Evolutionary conservation across 53 echinoderm and acorn worm genomes (phyloP), one percentile per base, ranked within the genome.

Genomic region (Astropecten irregularis): DNA sequence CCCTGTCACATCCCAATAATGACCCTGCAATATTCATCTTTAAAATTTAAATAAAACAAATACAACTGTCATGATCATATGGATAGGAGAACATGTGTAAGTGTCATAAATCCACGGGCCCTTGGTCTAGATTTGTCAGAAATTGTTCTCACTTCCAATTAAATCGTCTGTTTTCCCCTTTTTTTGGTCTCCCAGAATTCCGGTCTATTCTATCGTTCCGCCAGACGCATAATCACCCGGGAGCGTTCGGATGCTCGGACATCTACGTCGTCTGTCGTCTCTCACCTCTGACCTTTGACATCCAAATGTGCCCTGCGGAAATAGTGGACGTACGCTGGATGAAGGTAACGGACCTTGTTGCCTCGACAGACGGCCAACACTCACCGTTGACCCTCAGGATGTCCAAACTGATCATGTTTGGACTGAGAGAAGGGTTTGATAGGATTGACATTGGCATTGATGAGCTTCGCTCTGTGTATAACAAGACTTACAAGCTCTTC

Each of bases 261-360:
- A 94, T 96, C 88, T 96, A 96, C 67, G 91, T 96, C 6, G 90
- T 96, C 52, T 94, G 94, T 49, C 86, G 94, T 40, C 84, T 96
- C 18, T 69, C 83, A 66, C 96, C 96, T 15, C 15, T 94, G 85
- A 96, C 92, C 89, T 94, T 94, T 85, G 96, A 96, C 92, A 77
- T 96, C 60, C 89, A 82, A 31, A 84, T 94, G 9, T 96, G 96
- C 55, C 79, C 82, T 10, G 54, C 87, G 0, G 97, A 97, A 61
- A 67, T 97, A 37, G 71, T 81, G 16, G 93, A 94, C 38, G 97
- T 92, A 8, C 83, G 82, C 39, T 97, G 97, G 97, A 92, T 90
- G 49, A 83, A 85, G 10, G 86, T 97, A 18, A 65, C 89, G 0
- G 97, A 94, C 25, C 36, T 96, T 3, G 65, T 76, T 0, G 28